Evolutionary conservation across 2,113 vertebrate species (phyloP), one percentile per base, ranked within the genome.

Genomic region (Ondatra zibethicus): DNA sequence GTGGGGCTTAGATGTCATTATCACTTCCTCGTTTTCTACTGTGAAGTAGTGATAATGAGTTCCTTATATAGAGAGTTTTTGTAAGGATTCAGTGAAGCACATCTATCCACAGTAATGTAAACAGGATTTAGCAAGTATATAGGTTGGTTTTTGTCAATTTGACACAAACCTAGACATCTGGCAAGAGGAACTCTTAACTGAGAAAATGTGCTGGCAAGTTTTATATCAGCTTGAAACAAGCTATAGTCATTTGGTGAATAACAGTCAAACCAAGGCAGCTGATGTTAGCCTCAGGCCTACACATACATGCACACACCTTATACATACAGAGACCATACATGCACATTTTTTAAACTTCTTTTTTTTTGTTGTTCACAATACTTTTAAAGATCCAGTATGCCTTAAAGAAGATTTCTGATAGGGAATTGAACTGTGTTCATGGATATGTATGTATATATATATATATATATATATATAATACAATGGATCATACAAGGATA

Each of bases 21-120:
- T 89, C 23, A 66, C 29, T 89, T 92, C 36, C 3, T 85, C 88
- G 77, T 94, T 29, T 89, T 68, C 39, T 47, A n/a, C 36, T 52
- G 16, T 93, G 55, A 95, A 92, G 75, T 88, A 73, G 10, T 93
- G 84, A 47, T 36, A 89, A 50, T 93, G 77, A 13, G 88, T 93
- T 97, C 31, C 4, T 66, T 86, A 70, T 33, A 23, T 58, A 7
- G 8, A 21, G 63, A 9, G 17, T 91, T 93, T 33, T 90, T 95
- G n/a, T 36, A 80, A 92, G 17, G 29, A 65, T 92, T 85, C 63
- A 94, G n/a, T 92, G 47, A 92, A 66, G 31, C 19, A 7, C 14
- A 47, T 86, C 16, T 33, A 47, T 47, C 27, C 61, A 66, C 39
- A 66, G 42, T 33, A 86, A 52, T 76, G 61, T 47, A 77, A 58